Base-by-base conservation (phyloP, 2,888 invertebrate species). In the Monochamus alternatus region DNA sequence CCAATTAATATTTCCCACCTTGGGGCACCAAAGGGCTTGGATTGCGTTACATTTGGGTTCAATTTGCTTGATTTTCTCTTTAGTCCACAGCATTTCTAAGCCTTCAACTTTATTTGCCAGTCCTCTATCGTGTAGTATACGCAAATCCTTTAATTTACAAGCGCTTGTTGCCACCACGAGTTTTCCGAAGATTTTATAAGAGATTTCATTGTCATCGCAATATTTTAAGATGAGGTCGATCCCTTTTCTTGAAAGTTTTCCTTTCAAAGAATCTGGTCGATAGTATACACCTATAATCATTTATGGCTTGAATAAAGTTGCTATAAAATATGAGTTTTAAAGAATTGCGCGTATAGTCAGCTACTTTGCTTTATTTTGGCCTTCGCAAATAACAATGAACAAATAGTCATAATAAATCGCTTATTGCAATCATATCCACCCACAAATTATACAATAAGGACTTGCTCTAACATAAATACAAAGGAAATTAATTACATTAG, bases 1-100 rank as follows among this genome's bases (percentile, higher is more conserved):
- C 94, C 95, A 99, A 87, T 97, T 95, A 0, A 98, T 96, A 82
- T 98, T 98, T 31, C 98, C 95, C 2, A 95, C 95, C 86, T 93
- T 91, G 0, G 95, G 94, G 31, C 94, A 94, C 91, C 94, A 94
- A 52, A 95, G 88, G 7, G 95, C 95, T 86, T 91, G 91, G 73
- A 93, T 85, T 22, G 94, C 95, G 93, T 93, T 76, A 63, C 83
- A 83, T 72, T 79, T 75, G 3, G 82, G 78, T 66, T 81, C 80
- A 58, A 82, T 81, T 70, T 81, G 65, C 44, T 52, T 67, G 52
- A 85, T 81, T 64, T 82, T 78, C 52, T 78, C 73, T 31, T 73
- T 75, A 3, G 90, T 90, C 9, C 90, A 90, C 59, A 95, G 86
- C 76, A 94, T 82, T 82, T 91, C 62, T 38, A 84, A 63, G 14